Percentiles rank a stretch among this genome's conserved stretches.
phyloP scores from a whole-genome alignment of 2,113 vertebrate species.

The Saguinus midas region DNA sequence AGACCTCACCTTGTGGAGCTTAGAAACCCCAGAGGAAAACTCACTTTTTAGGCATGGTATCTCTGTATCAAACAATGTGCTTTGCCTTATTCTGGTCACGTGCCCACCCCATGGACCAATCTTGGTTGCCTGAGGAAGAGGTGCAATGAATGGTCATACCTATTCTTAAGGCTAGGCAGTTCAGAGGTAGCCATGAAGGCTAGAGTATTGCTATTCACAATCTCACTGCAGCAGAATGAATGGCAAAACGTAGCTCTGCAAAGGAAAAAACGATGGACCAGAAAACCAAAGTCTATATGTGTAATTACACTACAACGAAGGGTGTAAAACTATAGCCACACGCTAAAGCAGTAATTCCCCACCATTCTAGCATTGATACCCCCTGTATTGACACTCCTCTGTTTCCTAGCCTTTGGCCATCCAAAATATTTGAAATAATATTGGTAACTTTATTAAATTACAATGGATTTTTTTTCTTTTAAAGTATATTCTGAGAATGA shows the following conservation, averaged over 20 bases:
- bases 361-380: background rate
- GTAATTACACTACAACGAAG: background rate
- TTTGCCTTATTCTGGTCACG: background rate
- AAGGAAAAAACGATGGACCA: background rate
- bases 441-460: background rate
- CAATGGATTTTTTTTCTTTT: background rate
- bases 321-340: background rate
- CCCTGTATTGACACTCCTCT: background rate
- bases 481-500: background rate
- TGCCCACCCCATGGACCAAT: background rate
- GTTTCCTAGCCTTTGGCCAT: background rate
- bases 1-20: background rate
- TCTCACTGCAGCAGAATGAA: background rate
- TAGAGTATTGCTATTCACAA: background rate
- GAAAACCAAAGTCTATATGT: background rate
- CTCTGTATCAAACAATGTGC: background rate
- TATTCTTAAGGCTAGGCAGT: background rate
- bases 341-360: background rate
- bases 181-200: background rate
- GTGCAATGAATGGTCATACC: background rate
- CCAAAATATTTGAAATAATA: background rate
- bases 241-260: background rate
- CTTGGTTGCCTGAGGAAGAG: background rate
- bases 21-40: background rate
- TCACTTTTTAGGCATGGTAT: background rate